phyloP scores from a whole-genome alignment of 1,140 invertebrate genomes.

The Antheraea pernyi region DNA sequence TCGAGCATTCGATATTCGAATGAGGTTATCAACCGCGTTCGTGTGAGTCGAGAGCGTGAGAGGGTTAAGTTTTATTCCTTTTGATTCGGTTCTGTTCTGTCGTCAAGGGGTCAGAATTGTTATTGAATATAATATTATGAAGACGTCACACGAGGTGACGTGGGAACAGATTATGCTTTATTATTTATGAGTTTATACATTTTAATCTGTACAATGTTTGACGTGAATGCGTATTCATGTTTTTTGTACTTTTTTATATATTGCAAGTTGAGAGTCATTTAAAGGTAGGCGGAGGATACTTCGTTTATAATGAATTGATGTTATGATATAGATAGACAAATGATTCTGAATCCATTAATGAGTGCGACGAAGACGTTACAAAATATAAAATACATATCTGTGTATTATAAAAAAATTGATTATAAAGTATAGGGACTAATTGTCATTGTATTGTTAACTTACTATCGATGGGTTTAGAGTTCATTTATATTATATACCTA shows the following conservation, averaged over 20 bases:
- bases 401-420: too few relatives aligned
- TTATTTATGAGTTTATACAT: slow-evolving; percentile 48
- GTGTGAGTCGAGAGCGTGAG: slow-evolving; percentile 36
- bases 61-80: slow-evolving; percentile 62
- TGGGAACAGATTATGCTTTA: slow-evolving; percentile 49
- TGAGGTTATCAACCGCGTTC: slow-evolving; percentile 54
- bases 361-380: too few relatives aligned
- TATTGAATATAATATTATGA: slow-evolving; percentile 44
- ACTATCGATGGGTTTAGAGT: too few relatives aligned
- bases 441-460: too few relatives aligned
- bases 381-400: too few relatives aligned
- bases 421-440: too few relatives aligned
- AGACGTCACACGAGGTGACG: slow-evolving; percentile 54
- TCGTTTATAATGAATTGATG: neutral
- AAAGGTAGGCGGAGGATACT: neutral
- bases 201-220: slow-evolving; percentile 8
- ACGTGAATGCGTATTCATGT: neutral
- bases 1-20: slow-evolving; percentile 36
- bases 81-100: slow-evolving; percentile 56
- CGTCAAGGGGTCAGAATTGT: slow-evolving; percentile 64
- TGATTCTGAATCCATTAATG: too few relatives aligned
- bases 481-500: too few relatives aligned
- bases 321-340: too few relatives aligned
- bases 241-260: neutral
- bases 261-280: too few relatives aligned